Evolutionary conservation across 2,888 invertebrate species (phyloP), one percentile per base, ranked within the genome.

Genomic region (Euclidia mi): DNA sequence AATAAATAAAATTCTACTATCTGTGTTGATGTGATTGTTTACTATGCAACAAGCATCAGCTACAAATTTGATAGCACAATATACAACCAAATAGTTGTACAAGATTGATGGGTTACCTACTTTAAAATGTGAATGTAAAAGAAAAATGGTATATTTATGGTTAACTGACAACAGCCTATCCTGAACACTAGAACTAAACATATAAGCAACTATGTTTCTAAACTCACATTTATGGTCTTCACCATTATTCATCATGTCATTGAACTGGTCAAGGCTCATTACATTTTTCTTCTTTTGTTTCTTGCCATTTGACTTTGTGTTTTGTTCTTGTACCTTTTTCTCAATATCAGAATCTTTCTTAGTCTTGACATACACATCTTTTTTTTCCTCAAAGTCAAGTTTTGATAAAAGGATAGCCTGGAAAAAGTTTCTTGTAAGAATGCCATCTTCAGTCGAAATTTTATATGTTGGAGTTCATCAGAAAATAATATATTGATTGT

Each of bases 191-290:
- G 2, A 20, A 18, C 20, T 20, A 14, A 3, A 2, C 9, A 38
- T 2, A 2, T 38, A 20, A 38, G n/a, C n/a, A 38, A 11, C 17
- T 17, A 11, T 40, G n/a, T 2, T 12, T 25, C 37, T 7, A 50
- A 20, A 73, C 85, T 81, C 75, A 89, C 85, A 67, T 77, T 84
- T 87, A 31, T 66, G 50, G 40, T 92, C 90, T 52, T 90, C 87
- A 28, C 79, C 80, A 69, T 79, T 68, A 57, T 88, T 82, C 60
- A 95, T 88, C 89, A 96, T 89, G 65, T 94, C 96, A 83, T 97
- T 96, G 82, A 97, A 97, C 85, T 97, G 96, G 57, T 96, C 96
- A 52, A 97, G 89, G 56, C 96, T 96, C 96, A 97, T 97, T 0
- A 96, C 95, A 81, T 96, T 96, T 71, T 96, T 96, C 82, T 97